Evolutionary conservation across 2,888 invertebrate genomes (phyloP), one percentile per base, ranked within the genome.

Genomic region (Cylindroiulus punctatus): DNA sequence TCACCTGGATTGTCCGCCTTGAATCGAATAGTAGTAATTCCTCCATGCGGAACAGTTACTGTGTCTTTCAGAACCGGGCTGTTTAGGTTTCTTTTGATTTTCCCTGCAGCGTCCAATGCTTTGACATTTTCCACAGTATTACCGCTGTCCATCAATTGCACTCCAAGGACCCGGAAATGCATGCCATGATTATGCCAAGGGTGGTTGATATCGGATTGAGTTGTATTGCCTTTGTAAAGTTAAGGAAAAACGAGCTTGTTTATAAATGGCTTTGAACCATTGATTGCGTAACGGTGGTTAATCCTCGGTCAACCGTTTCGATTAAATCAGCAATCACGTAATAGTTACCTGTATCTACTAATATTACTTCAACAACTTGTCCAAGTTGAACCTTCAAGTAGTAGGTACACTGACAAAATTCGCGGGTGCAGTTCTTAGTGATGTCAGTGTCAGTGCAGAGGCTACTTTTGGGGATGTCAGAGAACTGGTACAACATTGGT

Each of bases 111-210:
- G n/a, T 52, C 52, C n/a, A 52, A n/a, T 4, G 52, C 19, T 52
- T 52, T 52, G 52, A 52, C 8, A 4, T n/a, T 0, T n/a, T 19
- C 52, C 19, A 52, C 52, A n/a, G 52, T 52, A n/a, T 7, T 52
- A n/a, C 14, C 14, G 0, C 94, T 94, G 1, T 26, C 0, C 7
- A 97, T 89, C 87, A 94, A 92, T 89, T 95, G 94, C 92, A 96
- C 94, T 0, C 94, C 96, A 0, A 97, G 93, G 1, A 97, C 96
- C 88, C 95, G 93, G 89, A 97, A 97, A 22, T 94, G 93, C 90
- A 96, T 94, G 0, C 97, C 97, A 89, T 97, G 97, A 86, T 97
- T 91, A 90, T 97, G 97, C 89, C 96, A 96, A 0, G 96, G 97
- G 91, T 97, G 97, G 90, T 96, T 96, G 0, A 96, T 96, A 89